Percentiles rank a stretch among this genome's conserved stretches.
Evolutionary conservation across 2,113 vertebrate genomes (phyloP).

Genomic region (Psettodes erumei): DNA sequence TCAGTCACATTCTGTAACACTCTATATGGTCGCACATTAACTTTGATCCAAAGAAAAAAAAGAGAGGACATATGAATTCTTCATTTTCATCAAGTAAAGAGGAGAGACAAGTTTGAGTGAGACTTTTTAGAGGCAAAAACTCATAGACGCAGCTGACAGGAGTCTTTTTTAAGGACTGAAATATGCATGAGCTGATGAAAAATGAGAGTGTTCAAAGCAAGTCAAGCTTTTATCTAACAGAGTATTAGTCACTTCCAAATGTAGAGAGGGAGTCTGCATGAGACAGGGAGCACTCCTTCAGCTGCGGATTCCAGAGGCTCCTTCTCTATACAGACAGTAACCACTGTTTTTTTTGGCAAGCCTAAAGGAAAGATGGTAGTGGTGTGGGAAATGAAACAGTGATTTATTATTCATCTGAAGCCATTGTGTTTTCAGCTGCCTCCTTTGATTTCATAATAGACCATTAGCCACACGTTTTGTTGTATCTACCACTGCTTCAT

Average conservation of each 20-base stretch:
- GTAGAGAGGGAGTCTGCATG: conserved; percentile 23
- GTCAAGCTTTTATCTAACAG: conserved; percentile 68
- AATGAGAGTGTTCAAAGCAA: conserved; percentile 70
- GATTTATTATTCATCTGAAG: conserved; percentile 67
- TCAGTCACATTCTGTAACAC: conserved; percentile 10
- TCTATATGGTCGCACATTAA: conserved; percentile 27
- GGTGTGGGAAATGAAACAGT: conserved; percentile 23
- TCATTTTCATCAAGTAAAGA: conserved; percentile 45
- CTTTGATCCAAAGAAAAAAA: conserved; percentile 41
- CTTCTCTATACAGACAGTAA: conserved; percentile 22
- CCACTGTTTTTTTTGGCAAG: conserved; percentile 29
- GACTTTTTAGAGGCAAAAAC: conserved; percentile 58
- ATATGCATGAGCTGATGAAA: conserved; percentile 78
- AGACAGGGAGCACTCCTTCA: conserved; percentile 43
- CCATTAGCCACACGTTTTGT: conserved; percentile 43
- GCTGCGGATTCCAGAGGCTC: conserved; percentile 18
- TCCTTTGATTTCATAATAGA: conserved; percentile 44
- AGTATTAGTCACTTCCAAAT: conserved; percentile 60
- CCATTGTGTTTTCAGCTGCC: conserved; percentile 40
- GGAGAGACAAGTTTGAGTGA: conserved; percentile 37
- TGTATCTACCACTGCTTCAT: conserved; percentile 29
- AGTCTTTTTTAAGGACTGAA: conserved; percentile 67
- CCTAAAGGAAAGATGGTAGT: conserved; percentile 22
- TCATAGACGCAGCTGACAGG: conserved; percentile 61
- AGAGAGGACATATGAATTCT: conserved; percentile 46